A percentile compares a stretch with the other conserved stretches of the same genome.
phyloP scores from a whole-genome alignment of 1,140 invertebrate species.

The Sipha flava region DNA sequence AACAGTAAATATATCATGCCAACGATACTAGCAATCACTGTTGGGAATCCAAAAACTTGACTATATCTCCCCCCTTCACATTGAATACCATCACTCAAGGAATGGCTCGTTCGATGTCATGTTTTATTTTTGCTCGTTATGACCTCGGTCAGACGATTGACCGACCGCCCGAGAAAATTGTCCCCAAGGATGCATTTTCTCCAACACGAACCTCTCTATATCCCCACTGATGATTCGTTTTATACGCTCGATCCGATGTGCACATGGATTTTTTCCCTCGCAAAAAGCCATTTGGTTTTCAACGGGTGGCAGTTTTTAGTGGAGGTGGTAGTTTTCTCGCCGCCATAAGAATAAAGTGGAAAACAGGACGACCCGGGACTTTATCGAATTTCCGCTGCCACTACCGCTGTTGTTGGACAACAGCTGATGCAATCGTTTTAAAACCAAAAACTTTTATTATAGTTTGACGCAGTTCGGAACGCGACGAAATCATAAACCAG shows the following conservation, averaged over 20 bases:
- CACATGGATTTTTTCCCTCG: not conserved
- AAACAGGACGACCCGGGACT: not conserved
- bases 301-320: not conserved
- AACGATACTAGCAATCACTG: too few relatives aligned
- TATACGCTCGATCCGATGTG: not conserved
- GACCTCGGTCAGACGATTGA: not conserved
- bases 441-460: conserved; percentile 13
- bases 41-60: not conserved
- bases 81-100: not conserved
- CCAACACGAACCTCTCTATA: not conserved
- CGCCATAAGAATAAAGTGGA: not conserved
- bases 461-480: not conserved
- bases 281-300: not conserved
- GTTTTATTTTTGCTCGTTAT: not conserved
- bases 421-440: not conserved
- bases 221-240: not conserved
- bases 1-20: too few relatives aligned
- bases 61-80: not conserved
- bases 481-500: not conserved
- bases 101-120: not conserved
- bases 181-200: conserved; percentile 14
- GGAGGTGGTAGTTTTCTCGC: not conserved
- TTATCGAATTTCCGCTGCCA: conserved; percentile 5
- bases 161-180: not conserved
- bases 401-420: not conserved